Evolutionary conservation across 1,140 invertebrate genomes (phyloP), one percentile per base, ranked within the genome.

Genomic region (Papilio xuthus): DNA sequence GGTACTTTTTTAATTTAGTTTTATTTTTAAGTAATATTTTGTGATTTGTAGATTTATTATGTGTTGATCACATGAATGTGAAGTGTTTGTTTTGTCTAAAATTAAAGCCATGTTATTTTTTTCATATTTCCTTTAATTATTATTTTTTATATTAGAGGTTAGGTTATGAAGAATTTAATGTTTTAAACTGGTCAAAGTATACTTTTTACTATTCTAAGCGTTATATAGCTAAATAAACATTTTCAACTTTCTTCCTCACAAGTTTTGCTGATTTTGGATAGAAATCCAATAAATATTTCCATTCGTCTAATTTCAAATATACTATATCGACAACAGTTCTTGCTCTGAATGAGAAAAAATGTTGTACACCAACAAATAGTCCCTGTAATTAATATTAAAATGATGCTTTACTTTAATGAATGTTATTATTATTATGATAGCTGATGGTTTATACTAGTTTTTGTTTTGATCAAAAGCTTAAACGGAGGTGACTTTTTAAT

Each of bases 321-420:
- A 94, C 92, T 10, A 94, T 88, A 78, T 94, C 93, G n/a, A 94
- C 94, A 1, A 91, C 89, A 18, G 94, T 94, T 56, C 91, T 83
- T 6, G 94, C 93, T 41, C 94, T 74, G 72, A 93, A 94, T 8
- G 93, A 94, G 80, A 94, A 94, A 79, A 94, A 90, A 82, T 94
- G 94, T 2, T 90, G 83, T 0, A 94, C 87, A 41, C 92, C 93
- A 4, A 94, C 88, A 83, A 92, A 94, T 28, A 94, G 79, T 13
- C 94, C 94, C 91, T 94, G 86, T 47, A 88, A 90, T 77, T 37
- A 37, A 76, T 67, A 75, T 18, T 44, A 44, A 42, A 15, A 47
- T 47, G 3, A 3, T 47, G 18, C 44, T 47, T 47, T 18, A 4
- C 18, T 47, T 47, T 15, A 0, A 47, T 47, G 15, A 47, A 47